Base-by-base conservation (phyloP, 92 coral and sea anemone species). In the Anthopleura xanthogrammica region DNA sequence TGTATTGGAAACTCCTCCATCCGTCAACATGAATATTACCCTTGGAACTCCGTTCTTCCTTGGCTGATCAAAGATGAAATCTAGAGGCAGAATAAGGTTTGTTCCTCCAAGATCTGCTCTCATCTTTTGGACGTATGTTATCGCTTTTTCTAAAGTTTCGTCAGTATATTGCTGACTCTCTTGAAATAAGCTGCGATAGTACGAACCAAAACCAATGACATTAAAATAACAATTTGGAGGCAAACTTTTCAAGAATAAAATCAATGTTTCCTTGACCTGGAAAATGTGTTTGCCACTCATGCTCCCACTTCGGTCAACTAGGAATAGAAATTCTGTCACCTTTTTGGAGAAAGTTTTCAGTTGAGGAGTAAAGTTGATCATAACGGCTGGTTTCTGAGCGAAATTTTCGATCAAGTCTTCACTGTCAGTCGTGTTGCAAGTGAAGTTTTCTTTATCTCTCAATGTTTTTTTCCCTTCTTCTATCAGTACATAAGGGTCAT, bases 261-360 rank as follows among this genome's bases (percentile, higher is more conserved):
- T 85, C 83, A 95, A 79, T 43, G 92, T 88, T 87, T 95, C 98
- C 85, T 90, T 95, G 86, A 91, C 98, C 66, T 88, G 92, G 41
- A 92, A 95, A n/a, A 95, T 95, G 82, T 95, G 98, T 39, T 85
- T 89, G 3, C 98, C 98, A 62, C 95, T 95, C 98, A 95, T 95
- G 40, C 98, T 94, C 39, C 98, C 98, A 83, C 99, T 97, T 14
- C 99, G 95, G 80, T 97, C 99, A 12, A 97, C 98, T 12, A 97
- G 91, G 73, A 97, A 97, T 23, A 94, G 87, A 74, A 88, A 97
- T 68, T 97, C 99, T 12, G 92, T 90, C 75, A 82, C 55, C 8
- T 57, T 60, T 75, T 83, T 89, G 24, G 88, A 72, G 14, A 43
- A 70, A 13, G 72, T 7, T 68, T 85, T 83, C 42, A 94, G 86